Evolutionary conservation across 2,888 invertebrate species (phyloP), one percentile per base, ranked within the genome.

Genomic region (Diarsia brunnea): DNA sequence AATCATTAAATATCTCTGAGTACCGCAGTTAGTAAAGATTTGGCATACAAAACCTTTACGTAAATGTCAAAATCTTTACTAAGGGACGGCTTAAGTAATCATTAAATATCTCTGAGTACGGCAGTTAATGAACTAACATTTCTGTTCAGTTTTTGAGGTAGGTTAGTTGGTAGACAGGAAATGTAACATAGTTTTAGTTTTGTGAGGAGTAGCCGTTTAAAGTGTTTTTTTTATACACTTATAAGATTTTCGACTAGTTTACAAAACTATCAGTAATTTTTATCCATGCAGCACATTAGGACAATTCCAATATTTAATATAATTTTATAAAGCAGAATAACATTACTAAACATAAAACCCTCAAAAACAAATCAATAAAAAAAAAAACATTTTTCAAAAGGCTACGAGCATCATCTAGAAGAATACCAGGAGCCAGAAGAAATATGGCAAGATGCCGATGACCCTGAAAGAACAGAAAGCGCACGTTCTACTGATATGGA

Each of bases 391-490:
- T 83, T 84, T 73, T 75, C 73, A 65, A 75, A 90, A 97, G 97
- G 97, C 77, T 97, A 97, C 77, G 97, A 97, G 87, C 96, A 96
- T 79, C 91, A 95, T 67, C 93, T 96, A 53, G 95, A 95, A 82
- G 94, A 95, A 82, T 86, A 92, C 10, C 94, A 93, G 79, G 95
- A 95, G 55, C 92, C 93, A 7, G 95, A 94, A 85, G 92, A 93
- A 24, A 91, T 93, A 58, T 95, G 94, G 93, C 87, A 93, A 73
- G 91, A 92, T 8, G 84, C 89, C 1, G 89, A 89, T 0, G 89
- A 93, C 73, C 69, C 78, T 0, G 92, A 93, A 47, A 73, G 75
- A 19, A 91, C 92, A 5, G 90, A 92, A 10, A 93, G 89, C 43
- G 90, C 91, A 1, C 61, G 75, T 66, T 91, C 91, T 3, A 90